A percentile compares a stretch with the other conserved stretches of the same genome.
phyloP scores from a whole-genome alignment of 1,140 invertebrate species.

The Dreissena polymorpha region DNA sequence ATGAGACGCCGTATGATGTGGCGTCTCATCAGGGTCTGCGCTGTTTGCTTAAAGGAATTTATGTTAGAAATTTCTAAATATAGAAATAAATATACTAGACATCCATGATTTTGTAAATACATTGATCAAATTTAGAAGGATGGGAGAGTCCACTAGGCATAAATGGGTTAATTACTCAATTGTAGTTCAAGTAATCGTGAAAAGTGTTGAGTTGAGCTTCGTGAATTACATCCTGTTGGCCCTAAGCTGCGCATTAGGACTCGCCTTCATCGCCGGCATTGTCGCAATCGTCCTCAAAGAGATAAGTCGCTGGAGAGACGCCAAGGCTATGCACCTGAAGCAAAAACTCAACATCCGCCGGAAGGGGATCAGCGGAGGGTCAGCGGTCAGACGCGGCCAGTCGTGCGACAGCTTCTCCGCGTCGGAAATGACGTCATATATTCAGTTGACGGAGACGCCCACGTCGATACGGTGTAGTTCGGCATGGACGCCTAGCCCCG shows the following conservation, averaged over 20 bases:
- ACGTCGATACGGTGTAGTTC: constrained; percentile 49
- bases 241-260: constrained; percentile 44
- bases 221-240: constrained; percentile 54
- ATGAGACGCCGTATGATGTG: too few species aligned
- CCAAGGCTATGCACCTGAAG: constrained; percentile 37
- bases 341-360: constrained; percentile 56
- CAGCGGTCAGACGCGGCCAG: constrained; percentile 21
- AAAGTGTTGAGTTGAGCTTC: constrained; percentile 34
- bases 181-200: constrained; percentile 37
- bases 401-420: constrained; percentile 47
- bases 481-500: constrained; percentile 31
- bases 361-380: constrained; percentile 58
- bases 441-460: constrained; percentile 54
- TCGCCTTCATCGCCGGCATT: constrained; percentile 50
- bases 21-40: too few species aligned
- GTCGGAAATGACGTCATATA: constrained; percentile 59
- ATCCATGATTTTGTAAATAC: too few species aligned
- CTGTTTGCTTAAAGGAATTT: too few species aligned
- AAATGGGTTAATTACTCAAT: background rate
- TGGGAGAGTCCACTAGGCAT: too few species aligned
- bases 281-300: constrained; percentile 54
- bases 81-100: too few species aligned
- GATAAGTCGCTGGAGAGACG: constrained; percentile 8
- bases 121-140: too few species aligned
- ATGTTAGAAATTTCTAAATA: too few species aligned